Evolutionary conservation across 2,888 invertebrate species (phyloP).

Genomic region (Drosophila austrosaltans): DNA sequence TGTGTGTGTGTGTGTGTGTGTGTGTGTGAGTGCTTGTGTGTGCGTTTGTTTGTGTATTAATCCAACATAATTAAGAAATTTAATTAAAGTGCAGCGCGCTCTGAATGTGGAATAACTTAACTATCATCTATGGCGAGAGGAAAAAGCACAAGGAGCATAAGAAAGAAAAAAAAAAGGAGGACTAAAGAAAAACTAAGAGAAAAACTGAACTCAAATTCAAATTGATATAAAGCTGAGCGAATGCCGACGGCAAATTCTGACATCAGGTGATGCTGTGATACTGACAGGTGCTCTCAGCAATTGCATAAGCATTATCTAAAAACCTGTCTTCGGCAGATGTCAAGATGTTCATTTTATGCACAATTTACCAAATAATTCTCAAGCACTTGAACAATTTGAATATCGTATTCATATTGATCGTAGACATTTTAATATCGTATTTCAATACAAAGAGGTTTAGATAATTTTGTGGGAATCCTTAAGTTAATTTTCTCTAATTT

Average conservation of each 20-base stretch:
- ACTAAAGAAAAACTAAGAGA: conserved; percentile 2
- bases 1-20: conserved; percentile 32
- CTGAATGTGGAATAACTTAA: conserved; percentile 63
- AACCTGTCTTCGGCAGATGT: conserved; percentile 1
- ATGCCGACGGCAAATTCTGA: neutral
- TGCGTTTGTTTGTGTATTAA: conserved; percentile 55
- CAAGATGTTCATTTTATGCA: neutral
- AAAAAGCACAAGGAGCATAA: neutral
- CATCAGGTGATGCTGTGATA: neutral
- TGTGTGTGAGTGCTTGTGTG: conserved; percentile 39
- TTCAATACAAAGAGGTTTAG: no score
- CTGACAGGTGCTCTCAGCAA: neutral
- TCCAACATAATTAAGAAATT: conserved; percentile 77
- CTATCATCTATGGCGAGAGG: conserved; percentile 7
- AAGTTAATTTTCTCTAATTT: no score
- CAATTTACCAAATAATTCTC: no score
- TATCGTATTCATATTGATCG: no score
- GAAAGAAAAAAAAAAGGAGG: neutral
- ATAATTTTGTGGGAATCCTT: no score
- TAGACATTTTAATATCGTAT: no score
- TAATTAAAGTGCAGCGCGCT: conserved; percentile 75
- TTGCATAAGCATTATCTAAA: conserved; percentile 1
- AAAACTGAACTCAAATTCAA: conserved; percentile 13
- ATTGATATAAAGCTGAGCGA: conserved; percentile 2
- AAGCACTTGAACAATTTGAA: neutral